A percentile compares a stretch with the other conserved stretches of the same genome.
Evolutionary conservation across 2,888 invertebrate genomes (phyloP).

Genomic region (Nomada hirtipes): DNA sequence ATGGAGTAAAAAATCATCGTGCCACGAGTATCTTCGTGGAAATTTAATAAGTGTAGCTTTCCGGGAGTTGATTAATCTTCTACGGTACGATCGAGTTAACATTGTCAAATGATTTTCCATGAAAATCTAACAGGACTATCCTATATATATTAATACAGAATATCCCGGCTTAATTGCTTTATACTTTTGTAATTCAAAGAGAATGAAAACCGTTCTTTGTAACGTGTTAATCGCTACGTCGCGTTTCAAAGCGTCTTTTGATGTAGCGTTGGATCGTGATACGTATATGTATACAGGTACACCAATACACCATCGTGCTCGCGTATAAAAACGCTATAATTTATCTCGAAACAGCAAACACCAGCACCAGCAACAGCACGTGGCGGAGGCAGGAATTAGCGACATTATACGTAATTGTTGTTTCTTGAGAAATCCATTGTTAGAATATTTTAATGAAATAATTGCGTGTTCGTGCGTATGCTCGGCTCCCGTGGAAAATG

Average conservation of each 20-base stretch:
- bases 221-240: slow-evolving; percentile 26
- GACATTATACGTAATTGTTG: slow-evolving; percentile 26
- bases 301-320: neutral
- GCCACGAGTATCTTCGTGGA: slow-evolving; percentile 35
- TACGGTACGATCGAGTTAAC: slow-evolving; percentile 7
- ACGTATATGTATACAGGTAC: neutral
- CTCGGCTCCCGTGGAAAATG: slow-evolving; percentile 36
- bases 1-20: slow-evolving; percentile 45
- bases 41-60: slow-evolving; percentile 61
- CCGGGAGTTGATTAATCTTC: slow-evolving; percentile 48
- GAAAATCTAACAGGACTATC: neutral
- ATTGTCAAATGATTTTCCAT: neutral
- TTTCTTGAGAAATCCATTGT: slow-evolving; percentile 41
- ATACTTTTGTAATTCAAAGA: slow-evolving; percentile 9
- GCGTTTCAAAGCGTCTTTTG: slow-evolving; percentile 29
- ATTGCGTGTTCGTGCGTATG: slow-evolving; percentile 48
- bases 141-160: neutral
- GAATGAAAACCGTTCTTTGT: neutral
- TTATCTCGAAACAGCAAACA: slow-evolving; percentile 10
- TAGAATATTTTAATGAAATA: slow-evolving; percentile 57
- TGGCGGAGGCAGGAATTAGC: slow-evolving; percentile 27
- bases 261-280: slow-evolving; percentile 22
- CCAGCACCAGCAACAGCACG: slow-evolving; percentile 12
- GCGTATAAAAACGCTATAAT: slow-evolving; percentile 27
- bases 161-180: neutral